A percentile compares a stretch with the other conserved stretches of the same genome.
Conservation (phyloP, 2,797 vertebrate species). For the Amblyopsis hoosieri region DNA sequence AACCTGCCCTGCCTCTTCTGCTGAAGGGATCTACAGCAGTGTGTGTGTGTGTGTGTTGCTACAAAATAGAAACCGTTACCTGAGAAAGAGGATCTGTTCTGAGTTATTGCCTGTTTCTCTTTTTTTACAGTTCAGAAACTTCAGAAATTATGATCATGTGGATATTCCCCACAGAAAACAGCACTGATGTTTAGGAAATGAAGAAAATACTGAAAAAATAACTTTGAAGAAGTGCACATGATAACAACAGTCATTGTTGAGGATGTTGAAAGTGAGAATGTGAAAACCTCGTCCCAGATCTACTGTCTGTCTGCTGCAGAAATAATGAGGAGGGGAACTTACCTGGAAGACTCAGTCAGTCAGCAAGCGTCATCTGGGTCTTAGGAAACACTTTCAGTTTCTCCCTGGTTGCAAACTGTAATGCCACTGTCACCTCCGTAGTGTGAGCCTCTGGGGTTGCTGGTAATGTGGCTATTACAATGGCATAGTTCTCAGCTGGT, state of each 20-base stretch:
- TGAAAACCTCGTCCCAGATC: slow-evolving; percentile 14
- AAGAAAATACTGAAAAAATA: background rate
- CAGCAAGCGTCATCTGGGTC: background rate
- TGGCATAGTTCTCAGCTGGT: slow-evolving; percentile 30
- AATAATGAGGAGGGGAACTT: slow-evolving; percentile 59
- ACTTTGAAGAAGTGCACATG: background rate
- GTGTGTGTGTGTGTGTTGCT: background rate
- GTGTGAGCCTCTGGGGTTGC: background rate
- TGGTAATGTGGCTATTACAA: slow-evolving; percentile 23
- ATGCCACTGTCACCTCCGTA: slow-evolving; percentile 17
- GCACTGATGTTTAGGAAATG: background rate
- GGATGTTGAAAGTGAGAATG: slow-evolving; percentile 51
- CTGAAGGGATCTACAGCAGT: slow-evolving; percentile 32
- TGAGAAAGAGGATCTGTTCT: slow-evolving; percentile 1
- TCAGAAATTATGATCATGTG: too few relatives aligned
- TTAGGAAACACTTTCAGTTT: background rate
- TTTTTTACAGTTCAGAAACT: background rate
- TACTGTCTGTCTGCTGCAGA: slow-evolving; percentile 35
- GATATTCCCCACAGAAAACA: background rate
- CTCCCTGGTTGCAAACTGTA: background rate
- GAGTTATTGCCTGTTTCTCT: background rate
- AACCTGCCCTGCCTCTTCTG: slow-evolving; percentile 20
- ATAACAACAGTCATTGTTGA: slow-evolving; percentile 23
- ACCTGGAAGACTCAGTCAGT: slow-evolving; percentile 3
- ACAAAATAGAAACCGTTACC: background rate